Evolutionary conservation across 2,888 invertebrate species (phyloP), one percentile per base, ranked within the genome.

Genomic region (Monochamus alternatus): DNA sequence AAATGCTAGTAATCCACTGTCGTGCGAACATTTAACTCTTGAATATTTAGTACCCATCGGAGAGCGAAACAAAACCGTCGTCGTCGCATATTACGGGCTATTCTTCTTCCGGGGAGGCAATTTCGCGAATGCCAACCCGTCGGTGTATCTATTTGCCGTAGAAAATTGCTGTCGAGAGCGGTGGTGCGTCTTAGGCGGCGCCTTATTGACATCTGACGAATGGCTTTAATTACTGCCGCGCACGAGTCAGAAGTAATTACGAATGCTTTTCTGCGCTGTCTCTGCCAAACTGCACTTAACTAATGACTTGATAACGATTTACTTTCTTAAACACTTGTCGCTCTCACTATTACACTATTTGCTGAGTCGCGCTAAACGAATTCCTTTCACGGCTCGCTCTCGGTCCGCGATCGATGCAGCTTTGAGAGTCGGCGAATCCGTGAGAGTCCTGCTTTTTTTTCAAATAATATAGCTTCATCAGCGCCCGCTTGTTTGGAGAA

Each of bases 161-260:
- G 73, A 75, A 75, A 77, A 78, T 78, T 73, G 75, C 72, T 64
- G 52, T 55, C 43, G 63, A 43, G 47, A 8, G 47, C 47, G 68
- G 59, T 62, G 58, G 22, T 64, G 65, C 62, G 31, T 63, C 74
- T 64, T 59, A 55, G 31, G 55, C 55, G 55, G n/a, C 73, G 67
- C 70, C 76, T 75, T 81, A 83, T 83, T 83, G 82, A 83, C 83
- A 81, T 79, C 78, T 82, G 82, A 83, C 80, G 78, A 82, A 83
- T 81, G 80, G 72, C 80, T 81, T 80, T 80, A 83, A 83, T 83
- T 83, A 82, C 81, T 78, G 74, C 60, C 74, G n/a, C n/a, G n/a
- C 76, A 82, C 79, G 81, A 83, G 82, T 82, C 78, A 76, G 78
- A 79, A 81, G 82, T 83, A 83, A 83, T 83, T 82, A 82, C 80